Percentiles rank a stretch among this genome's conserved stretches.
These are phyloP conservation scores for Toxonevra muliebris DNA, from an alignment of 2,888 invertebrate genomes.

Conservation along the genomic window DNA sequence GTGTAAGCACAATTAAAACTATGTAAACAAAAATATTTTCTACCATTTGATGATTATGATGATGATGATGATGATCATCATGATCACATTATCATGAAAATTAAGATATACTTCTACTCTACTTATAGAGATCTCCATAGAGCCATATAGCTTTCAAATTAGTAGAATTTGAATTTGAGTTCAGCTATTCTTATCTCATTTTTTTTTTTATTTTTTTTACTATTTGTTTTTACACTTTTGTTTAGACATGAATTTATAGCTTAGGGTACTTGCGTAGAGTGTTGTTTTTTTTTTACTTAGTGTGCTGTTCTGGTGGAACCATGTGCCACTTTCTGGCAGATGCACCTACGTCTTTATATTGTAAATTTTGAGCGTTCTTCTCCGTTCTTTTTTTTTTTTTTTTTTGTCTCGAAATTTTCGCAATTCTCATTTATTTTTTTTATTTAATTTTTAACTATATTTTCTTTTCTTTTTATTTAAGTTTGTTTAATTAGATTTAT, in stretches of 20 bases:
- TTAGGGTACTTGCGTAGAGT: not conserved
- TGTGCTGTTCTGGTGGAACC: not conserved
- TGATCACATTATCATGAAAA: not conserved
- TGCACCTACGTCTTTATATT: too few species aligned
- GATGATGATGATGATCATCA: not conserved
- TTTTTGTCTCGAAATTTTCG: not conserved
- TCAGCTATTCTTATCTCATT: not conserved
- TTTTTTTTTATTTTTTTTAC: not conserved
- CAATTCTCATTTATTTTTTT: not conserved
- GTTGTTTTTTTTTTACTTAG: too few species aligned
- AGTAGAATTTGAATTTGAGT: conserved; percentile 11
- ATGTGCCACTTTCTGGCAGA: not conserved
- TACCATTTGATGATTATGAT: conserved; percentile 45
- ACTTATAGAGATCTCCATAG: too few species aligned
- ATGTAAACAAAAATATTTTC: conserved; percentile 54
- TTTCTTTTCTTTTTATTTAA: not conserved
- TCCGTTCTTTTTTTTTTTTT: too few species aligned
- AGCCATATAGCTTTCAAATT: too few species aligned
- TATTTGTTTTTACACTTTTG: conserved; percentile 52
- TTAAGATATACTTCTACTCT: too few species aligned
- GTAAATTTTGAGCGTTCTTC: not conserved
- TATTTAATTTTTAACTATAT: too few species aligned
- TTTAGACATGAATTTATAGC: conserved; percentile 55
- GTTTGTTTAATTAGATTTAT: conserved; percentile 3
- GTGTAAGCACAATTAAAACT: conserved; percentile 54